These are phyloP conservation scores for Hyperoplus immaculatus DNA, from an alignment of 2,797 vertebrate species.

Conservation along the genomic window DNA sequence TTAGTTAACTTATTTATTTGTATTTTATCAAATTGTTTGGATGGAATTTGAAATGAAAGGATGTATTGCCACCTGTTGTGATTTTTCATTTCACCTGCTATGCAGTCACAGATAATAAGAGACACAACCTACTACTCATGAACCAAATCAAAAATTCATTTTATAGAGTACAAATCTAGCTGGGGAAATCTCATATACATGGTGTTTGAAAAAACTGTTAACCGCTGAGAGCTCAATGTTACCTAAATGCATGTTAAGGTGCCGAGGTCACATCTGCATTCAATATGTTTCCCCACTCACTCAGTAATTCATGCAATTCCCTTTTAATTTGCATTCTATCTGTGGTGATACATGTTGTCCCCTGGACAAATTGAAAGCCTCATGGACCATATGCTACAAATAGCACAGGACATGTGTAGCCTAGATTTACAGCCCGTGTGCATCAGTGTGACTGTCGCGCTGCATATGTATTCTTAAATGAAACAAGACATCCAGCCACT, in stretches of 20 bases:
- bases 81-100: slow-evolving; percentile 20
- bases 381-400: slow-evolving; percentile 16
- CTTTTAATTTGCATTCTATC: not conserved
- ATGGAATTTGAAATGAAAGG: not conserved
- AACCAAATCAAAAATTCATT: too few relatives aligned
- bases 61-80: not conserved
- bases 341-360: not conserved
- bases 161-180: not conserved
- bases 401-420: not conserved
- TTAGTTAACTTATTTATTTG: too few relatives aligned
- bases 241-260: not conserved
- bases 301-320: not conserved
- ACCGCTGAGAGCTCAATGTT: not conserved
- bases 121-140: too few relatives aligned
- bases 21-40: not conserved
- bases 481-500: slow-evolving; percentile 45
- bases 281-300: not conserved
- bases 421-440: slow-evolving; percentile 23
- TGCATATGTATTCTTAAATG: slow-evolving; percentile 32
- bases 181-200: not conserved
- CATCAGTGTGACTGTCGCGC: slow-evolving; percentile 11
- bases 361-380: slow-evolving; percentile 18
- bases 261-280: not conserved
- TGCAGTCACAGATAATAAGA: not conserved
- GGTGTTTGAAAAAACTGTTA: not conserved